These are phyloP conservation scores for Vimba vimba DNA, from an alignment of 2,113 vertebrate species.

Conservation along the genomic window DNA sequence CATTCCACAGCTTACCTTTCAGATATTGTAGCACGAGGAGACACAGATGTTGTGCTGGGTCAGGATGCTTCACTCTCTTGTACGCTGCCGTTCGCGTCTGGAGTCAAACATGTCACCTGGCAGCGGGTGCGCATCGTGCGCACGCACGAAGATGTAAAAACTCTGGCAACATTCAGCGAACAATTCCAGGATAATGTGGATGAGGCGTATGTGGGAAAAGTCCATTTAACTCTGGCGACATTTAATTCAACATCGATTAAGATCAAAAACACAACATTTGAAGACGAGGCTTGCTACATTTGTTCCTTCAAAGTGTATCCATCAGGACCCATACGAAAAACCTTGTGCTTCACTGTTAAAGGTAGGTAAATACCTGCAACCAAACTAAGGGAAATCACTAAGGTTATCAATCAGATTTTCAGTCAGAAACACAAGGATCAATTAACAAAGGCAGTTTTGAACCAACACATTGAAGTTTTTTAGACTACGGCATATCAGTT, in stretches of 20 bases:
- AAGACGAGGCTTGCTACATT: slow-evolving; percentile 71
- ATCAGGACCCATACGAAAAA: slow-evolving; percentile 60
- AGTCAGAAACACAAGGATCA: not conserved
- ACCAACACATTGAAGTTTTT: not conserved
- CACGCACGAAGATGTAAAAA: not conserved
- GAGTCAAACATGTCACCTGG: slow-evolving; percentile 54
- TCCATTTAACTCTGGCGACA: slow-evolving; percentile 5
- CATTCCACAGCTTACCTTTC: slow-evolving; percentile 29
- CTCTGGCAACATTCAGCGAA: slow-evolving; percentile 42
- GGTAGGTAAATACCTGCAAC: slow-evolving; percentile 59
- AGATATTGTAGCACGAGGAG: not conserved
- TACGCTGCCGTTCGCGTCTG: not conserved
- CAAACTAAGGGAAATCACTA: not conserved
- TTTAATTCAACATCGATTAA: slow-evolving; percentile 17
- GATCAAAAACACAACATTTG: slow-evolving; percentile 58
- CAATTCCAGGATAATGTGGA: slow-evolving; percentile 4
- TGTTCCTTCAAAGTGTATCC: slow-evolving; percentile 74
- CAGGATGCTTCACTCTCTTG: slow-evolving; percentile 27
- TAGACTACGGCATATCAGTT: not conserved
- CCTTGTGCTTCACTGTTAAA: slow-evolving; percentile 69
- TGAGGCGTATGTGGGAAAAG: slow-evolving; percentile 16
- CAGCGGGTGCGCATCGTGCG: not conserved
- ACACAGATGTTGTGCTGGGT: not conserved
- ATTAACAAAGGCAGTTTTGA: not conserved
- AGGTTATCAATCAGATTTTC: not conserved